These are phyloP conservation scores for Gorilla gorilla DNA, from an alignment of 2,113 vertebrate species.

Conservation along the genomic window DNA sequence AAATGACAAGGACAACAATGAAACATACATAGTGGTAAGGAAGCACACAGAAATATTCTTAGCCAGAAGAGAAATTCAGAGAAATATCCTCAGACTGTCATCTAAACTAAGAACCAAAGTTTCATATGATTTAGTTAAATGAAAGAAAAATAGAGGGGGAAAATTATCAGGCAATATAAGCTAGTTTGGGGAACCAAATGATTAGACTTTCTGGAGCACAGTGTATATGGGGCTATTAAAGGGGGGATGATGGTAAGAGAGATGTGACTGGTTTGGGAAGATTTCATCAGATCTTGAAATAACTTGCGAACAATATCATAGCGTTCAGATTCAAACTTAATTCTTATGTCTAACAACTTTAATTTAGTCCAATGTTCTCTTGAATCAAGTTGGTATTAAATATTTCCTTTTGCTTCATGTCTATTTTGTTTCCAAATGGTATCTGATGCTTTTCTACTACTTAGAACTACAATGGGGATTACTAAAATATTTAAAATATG, in stretches of 20 bases:
- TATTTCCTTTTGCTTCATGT: neutral
- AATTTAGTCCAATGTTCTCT: neutral
- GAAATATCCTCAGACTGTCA: neutral
- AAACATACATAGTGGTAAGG: no score
- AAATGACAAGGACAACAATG: neutral
- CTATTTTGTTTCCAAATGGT: slow-evolving; percentile 2
- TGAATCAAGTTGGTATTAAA: neutral
- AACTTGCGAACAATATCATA: neutral
- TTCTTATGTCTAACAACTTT: neutral
- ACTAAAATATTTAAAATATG: neutral
- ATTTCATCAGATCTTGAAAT: neutral
- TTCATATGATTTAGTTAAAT: neutral
- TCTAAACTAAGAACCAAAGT: neutral
- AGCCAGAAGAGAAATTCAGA: neutral
- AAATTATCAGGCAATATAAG: neutral
- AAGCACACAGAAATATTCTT: neutral
- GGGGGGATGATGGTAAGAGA: neutral
- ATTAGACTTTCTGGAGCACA: neutral
- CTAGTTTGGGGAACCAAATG: neutral
- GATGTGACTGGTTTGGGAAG: neutral
- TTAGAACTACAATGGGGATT: neutral
- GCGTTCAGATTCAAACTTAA: neutral
- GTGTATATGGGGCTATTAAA: fast-evolving
- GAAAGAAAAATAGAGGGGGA: neutral
- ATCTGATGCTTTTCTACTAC: neutral